Percentiles rank a stretch among this genome's conserved stretches.
Conservation (phyloP, 2,113 vertebrate genomes). For the Clarias magur region DNA sequence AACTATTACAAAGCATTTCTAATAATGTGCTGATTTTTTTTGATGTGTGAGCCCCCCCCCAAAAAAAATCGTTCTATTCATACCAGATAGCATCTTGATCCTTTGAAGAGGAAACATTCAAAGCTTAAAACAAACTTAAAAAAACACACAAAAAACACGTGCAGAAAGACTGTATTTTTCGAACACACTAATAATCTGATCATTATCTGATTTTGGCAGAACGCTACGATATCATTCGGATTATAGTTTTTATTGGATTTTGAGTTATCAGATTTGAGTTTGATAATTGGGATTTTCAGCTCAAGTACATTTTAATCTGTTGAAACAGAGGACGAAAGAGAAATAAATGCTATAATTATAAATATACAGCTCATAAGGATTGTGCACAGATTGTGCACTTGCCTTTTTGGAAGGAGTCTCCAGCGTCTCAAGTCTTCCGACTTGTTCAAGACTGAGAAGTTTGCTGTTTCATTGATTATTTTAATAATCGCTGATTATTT, state of each 20-base stretch:
- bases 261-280: background rate
- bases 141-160: background rate
- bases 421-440: background rate
- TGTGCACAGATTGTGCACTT: background rate
- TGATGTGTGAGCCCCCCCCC: background rate
- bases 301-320: background rate
- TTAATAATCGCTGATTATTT: background rate
- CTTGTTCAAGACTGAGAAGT: background rate
- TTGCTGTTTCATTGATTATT: background rate
- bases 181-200: background rate
- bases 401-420: background rate
- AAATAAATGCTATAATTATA: background rate
- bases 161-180: background rate
- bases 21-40: background rate
- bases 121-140: background rate
- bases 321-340: background rate
- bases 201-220: background rate
- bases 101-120: background rate
- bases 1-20: background rate
- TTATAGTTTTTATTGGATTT: conserved; percentile 11
- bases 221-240: background rate
- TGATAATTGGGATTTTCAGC: background rate
- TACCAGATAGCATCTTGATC: background rate
- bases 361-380: background rate
- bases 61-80: background rate